These are phyloP conservation scores for Eulemur mongoz DNA, from an alignment of 2,797 vertebrate genomes.

Conservation along the genomic window DNA sequence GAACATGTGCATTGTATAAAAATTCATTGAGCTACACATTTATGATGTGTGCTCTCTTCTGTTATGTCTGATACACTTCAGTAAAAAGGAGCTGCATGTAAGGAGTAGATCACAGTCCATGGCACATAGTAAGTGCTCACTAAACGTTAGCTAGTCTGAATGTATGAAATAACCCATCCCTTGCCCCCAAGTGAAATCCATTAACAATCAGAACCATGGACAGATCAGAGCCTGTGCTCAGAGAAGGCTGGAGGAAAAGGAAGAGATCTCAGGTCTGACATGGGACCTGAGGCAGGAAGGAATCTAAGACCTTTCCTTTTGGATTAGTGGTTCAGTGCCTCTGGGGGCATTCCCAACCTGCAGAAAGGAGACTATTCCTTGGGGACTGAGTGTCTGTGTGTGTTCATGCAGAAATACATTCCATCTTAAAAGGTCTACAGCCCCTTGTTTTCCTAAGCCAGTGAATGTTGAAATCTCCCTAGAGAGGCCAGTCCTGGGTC, in stretches of 20 bases:
- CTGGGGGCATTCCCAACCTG: neutral
- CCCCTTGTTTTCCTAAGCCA: conserved; percentile 29
- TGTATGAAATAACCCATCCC: neutral
- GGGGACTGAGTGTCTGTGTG: neutral
- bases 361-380: neutral
- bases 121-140: neutral
- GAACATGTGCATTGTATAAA: neutral
- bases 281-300: neutral
- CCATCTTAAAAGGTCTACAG: neutral
- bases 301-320: neutral
- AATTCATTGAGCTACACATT: neutral
- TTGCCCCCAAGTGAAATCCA: neutral
- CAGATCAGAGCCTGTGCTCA: conserved; percentile 22
- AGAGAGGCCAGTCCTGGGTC: neutral
- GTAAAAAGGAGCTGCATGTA: neutral
- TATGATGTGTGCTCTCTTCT: neutral
- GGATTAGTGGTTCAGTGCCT: neutral
- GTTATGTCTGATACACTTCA: neutral
- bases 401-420: conserved; percentile 10
- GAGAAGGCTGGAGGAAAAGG: neutral
- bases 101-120: neutral
- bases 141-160: neutral
- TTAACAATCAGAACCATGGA: conserved; percentile 63
- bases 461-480: neutral
- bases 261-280: neutral